Evolutionary conservation across 2,888 invertebrate species (phyloP).

Genomic region (Lissocephala sabroskyi): DNA sequence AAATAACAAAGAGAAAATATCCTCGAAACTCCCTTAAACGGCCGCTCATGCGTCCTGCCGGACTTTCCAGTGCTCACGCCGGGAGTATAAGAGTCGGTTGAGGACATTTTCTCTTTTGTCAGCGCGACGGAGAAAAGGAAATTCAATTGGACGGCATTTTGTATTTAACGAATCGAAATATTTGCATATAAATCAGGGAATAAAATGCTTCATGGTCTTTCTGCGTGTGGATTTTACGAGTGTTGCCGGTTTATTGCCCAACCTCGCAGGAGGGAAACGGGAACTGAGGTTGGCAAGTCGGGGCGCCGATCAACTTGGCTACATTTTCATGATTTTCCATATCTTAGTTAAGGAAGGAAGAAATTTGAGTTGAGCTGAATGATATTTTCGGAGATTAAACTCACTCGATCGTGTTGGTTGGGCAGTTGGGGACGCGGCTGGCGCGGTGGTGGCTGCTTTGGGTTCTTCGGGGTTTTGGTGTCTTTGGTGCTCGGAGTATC

Average conservation of each 20-base stretch:
- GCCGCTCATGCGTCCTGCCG: constrained; percentile 31
- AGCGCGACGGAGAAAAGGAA: constrained; percentile 21
- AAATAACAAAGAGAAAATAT: constrained; percentile 32
- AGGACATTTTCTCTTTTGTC: constrained; percentile 49
- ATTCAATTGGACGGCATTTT: constrained; percentile 16
- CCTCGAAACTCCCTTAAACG: constrained; percentile 10
- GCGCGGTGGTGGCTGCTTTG: not conserved
- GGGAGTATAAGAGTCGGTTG: constrained; percentile 46
- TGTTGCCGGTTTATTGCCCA: no score
- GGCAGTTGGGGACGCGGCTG: constrained; percentile 12
- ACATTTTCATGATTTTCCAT: constrained; percentile 55
- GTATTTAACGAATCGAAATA: constrained; percentile 9
- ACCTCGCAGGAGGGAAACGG: no score
- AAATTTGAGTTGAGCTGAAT: no score
- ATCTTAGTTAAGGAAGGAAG: no score
- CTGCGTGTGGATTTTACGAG: no score
- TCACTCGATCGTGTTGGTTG: constrained; percentile 41
- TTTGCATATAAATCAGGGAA: no score
- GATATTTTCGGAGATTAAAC: not conserved
- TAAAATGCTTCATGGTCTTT: no score
- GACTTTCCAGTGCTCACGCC: constrained; percentile 31
- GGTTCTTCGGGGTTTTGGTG: constrained; percentile 1
- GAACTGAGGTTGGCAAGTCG: no score
- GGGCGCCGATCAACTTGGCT: no score
- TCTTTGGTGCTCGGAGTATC: constrained; percentile 1